phyloP scores from a whole-genome alignment of 2,113 vertebrate genomes.

The Salminus brasiliensis region DNA sequence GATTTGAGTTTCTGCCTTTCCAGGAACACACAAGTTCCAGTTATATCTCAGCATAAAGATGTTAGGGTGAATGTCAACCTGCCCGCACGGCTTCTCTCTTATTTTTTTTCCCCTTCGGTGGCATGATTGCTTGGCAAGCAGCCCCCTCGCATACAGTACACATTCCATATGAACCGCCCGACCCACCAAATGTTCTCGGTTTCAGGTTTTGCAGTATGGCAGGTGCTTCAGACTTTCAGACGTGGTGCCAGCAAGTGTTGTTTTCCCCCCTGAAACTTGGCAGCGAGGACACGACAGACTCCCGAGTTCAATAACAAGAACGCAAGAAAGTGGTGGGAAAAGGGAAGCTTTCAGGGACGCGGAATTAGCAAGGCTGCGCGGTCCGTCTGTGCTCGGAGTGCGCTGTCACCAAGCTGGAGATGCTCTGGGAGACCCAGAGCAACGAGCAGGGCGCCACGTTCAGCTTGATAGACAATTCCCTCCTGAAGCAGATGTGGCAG shows the following conservation, averaged over 20 bases:
- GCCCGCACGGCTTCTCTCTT: conserved; percentile 1
- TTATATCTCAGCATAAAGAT: conserved; percentile 40
- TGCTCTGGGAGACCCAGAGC: conserved; percentile 39
- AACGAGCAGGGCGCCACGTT: conserved; percentile 28
- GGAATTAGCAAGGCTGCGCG: conserved; percentile 51
- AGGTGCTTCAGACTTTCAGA: conserved; percentile 77
- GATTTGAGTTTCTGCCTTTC: conserved; percentile 25
- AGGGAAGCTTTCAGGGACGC: conserved; percentile 43
- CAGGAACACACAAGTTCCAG: conserved; percentile 22
- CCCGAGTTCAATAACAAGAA: conserved; percentile 63
- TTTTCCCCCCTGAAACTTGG: conserved; percentile 73
- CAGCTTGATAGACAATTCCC: conserved; percentile 41
- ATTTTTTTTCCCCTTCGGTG: conserved; percentile 30
- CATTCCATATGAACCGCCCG: conserved; percentile 67
- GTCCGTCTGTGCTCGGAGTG: conserved; percentile 48
- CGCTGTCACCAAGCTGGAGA: conserved; percentile 35
- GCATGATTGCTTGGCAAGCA: conserved; percentile 63
- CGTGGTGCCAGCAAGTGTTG: conserved; percentile 75
- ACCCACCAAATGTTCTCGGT: conserved; percentile 78
- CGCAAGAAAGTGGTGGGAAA: conserved; percentile 56
- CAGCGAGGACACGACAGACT: conserved; percentile 68
- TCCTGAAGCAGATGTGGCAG: conserved; percentile 46
- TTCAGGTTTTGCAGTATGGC: conserved; percentile 76
- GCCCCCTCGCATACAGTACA: conserved; percentile 55
- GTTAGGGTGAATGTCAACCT: conserved; percentile 43